These are phyloP conservation scores for Thamnophis elegans DNA, from an alignment of 2,797 vertebrate genomes.

Conservation along the genomic window DNA sequence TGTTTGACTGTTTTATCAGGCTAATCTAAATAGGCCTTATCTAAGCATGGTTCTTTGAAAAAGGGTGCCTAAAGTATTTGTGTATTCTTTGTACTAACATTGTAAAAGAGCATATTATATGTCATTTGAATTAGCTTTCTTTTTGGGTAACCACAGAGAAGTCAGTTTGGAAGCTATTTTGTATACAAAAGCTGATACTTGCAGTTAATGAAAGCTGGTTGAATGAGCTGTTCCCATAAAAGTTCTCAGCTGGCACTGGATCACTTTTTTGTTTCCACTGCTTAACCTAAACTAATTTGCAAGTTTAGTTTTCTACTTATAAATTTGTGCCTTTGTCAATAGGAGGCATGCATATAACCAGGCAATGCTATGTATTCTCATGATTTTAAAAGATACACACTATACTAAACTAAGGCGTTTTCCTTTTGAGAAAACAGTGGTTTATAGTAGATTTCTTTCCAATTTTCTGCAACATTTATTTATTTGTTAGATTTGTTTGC, in stretches of 20 bases:
- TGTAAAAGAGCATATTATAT: conserved; percentile 30
- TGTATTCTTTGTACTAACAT: conserved; percentile 18
- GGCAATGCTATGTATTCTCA: background rate
- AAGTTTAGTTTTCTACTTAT: conserved; percentile 21
- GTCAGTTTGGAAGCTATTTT: conserved; percentile 12
- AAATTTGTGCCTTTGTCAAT: conserved; percentile 21
- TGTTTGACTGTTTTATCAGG: background rate
- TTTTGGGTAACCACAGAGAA: conserved; percentile 34
- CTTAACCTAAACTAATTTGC: background rate
- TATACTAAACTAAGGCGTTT: conserved; percentile 20
- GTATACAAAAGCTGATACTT: conserved; percentile 29
- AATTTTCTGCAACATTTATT: background rate
- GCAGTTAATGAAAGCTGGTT: conserved; percentile 37
- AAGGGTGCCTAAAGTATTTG: background rate
- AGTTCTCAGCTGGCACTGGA: conserved; percentile 9
- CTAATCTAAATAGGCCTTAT: background rate
- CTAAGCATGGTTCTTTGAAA: conserved; percentile 6
- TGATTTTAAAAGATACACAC: background rate
- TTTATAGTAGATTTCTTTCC: background rate
- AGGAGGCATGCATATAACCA: conserved; percentile 4
- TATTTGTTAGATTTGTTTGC: too few relatives aligned
- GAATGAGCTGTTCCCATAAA: conserved; percentile 8
- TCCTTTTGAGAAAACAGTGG: background rate
- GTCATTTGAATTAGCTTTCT: conserved; percentile 40
- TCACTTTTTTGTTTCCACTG: conserved; percentile 29